Evolutionary conservation across 2,888 invertebrate genomes (phyloP).

Genomic region (Axea sp.): DNA sequence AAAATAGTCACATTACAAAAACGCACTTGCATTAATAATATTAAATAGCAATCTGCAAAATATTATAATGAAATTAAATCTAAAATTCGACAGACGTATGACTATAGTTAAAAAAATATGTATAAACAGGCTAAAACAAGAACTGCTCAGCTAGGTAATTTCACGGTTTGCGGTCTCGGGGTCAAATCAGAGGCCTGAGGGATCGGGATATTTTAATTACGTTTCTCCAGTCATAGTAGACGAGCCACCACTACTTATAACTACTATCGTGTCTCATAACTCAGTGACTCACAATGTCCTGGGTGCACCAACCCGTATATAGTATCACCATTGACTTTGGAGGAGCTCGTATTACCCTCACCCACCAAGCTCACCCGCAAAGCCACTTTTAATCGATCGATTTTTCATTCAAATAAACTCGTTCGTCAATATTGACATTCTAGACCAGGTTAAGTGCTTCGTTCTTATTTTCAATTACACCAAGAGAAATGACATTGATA

Average conservation of each 20-base stretch:
- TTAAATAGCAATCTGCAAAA: no score
- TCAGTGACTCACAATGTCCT: constrained; percentile 31
- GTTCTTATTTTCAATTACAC: no score
- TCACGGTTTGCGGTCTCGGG: constrained; percentile 71
- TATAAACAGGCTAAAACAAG: constrained; percentile 61
- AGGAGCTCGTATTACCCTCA: constrained; percentile 10
- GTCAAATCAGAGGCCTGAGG: constrained; percentile 67
- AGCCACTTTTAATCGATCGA: neutral
- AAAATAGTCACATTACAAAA: no score
- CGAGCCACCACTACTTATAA: constrained; percentile 39
- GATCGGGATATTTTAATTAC: constrained; percentile 76
- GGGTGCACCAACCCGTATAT: constrained; percentile 11
- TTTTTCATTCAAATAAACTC: neutral
- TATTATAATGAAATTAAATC: constrained; percentile 28
- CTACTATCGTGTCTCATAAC: constrained; percentile 34
- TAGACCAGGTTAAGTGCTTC: no score
- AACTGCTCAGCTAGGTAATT: constrained; percentile 69
- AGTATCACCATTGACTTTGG: constrained; percentile 14
- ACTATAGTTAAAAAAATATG: constrained; percentile 26
- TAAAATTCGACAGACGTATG: constrained; percentile 28
- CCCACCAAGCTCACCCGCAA: constrained; percentile 9
- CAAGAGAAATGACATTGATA: no score
- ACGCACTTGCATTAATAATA: no score
- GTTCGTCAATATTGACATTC: no score
- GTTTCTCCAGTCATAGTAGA: constrained; percentile 48